Conservation (phyloP, 2,888 invertebrate species). For the Lasioglossum calceatum region DNA sequence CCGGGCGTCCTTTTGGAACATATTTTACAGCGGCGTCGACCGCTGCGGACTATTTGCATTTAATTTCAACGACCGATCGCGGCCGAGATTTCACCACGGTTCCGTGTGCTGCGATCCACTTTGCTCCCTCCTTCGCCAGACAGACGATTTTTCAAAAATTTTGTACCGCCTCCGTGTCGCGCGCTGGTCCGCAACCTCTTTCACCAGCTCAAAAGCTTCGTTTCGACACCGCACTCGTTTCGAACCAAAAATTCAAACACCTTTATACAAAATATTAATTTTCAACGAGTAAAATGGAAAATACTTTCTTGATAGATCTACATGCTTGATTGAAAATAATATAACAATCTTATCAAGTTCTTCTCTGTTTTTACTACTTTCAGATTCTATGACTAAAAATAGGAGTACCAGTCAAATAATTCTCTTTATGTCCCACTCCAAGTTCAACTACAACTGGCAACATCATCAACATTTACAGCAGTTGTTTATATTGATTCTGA, state of each 20-base stretch:
- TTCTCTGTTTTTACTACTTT: too few relatives aligned
- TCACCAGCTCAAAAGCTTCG: neutral
- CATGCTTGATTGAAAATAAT: neutral
- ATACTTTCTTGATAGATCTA: neutral
- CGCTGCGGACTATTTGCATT: slow-evolving; percentile 14
- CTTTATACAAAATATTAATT: neutral
- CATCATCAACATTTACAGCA: too few relatives aligned
- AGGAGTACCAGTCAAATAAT: too few relatives aligned
- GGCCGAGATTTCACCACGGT: neutral
- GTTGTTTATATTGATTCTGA: neutral
- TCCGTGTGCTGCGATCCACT: neutral
- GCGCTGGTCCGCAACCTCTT: neutral
- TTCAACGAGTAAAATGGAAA: neutral
- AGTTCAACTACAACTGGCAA: too few relatives aligned
- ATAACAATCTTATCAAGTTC: too few relatives aligned
- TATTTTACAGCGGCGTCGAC: neutral
- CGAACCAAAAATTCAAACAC: neutral
- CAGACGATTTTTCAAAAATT: slow-evolving; percentile 3
- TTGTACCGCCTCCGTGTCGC: neutral
- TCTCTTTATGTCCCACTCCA: too few relatives aligned
- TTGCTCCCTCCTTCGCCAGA: neutral
- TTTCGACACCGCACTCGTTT: neutral
- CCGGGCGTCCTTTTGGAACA: slow-evolving; percentile 10
- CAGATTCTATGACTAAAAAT: too few relatives aligned
- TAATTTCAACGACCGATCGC: neutral